Conservation (phyloP, 2,797 vertebrate genomes). For the Anguilla pacifica region DNA sequence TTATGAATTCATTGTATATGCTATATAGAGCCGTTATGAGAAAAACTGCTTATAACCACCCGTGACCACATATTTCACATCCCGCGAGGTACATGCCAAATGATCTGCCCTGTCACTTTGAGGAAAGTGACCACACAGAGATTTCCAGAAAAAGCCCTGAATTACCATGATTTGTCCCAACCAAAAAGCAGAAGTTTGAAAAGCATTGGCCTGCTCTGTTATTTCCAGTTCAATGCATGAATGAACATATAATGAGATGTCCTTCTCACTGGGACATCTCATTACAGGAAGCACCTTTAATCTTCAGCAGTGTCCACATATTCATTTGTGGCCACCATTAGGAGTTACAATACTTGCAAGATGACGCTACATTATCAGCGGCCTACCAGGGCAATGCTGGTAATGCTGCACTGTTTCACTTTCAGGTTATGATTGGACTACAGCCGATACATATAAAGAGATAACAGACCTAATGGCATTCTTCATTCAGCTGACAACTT, state of each 20-base stretch:
- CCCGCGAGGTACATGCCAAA: neutral
- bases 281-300: neutral
- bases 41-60: neutral
- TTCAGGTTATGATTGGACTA: neutral
- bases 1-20: too few relatives aligned
- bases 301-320: constrained; percentile 8
- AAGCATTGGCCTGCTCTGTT: neutral
- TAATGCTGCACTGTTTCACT: neutral
- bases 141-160: neutral
- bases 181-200: neutral
- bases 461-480: too few relatives aligned
- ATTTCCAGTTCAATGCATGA: neutral
- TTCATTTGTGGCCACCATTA: neutral
- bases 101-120: neutral
- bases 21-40: neutral
- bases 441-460: too few relatives aligned
- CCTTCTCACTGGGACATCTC: neutral
- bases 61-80: neutral
- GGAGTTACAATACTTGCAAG: neutral
- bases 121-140: neutral
- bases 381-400: neutral
- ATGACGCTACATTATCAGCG: neutral
- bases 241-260: neutral
- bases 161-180: neutral
- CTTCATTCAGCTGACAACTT: too few relatives aligned